phyloP scores from a whole-genome alignment of 1,140 invertebrate genomes.

The Ephestia elutella region DNA sequence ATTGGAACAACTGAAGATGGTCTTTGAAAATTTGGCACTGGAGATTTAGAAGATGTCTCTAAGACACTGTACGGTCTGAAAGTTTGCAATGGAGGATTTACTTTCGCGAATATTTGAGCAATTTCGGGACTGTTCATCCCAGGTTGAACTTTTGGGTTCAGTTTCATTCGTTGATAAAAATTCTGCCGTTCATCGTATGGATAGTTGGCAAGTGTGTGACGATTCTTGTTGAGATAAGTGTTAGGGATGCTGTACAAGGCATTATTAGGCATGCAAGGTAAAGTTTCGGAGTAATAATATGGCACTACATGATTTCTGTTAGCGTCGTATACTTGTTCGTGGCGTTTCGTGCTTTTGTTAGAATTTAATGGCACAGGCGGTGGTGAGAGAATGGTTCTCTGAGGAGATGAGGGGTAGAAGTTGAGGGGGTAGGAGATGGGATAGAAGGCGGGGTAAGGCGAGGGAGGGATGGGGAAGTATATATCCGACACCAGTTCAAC shows the following conservation, averaged over 20 bases:
- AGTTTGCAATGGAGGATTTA: constrained; percentile 32
- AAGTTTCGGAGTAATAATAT: constrained; percentile 66
- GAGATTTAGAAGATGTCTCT: constrained; percentile 51
- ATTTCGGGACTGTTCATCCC: constrained; percentile 43
- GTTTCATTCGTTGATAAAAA: constrained; percentile 36
- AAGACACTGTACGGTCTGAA: constrained; percentile 62
- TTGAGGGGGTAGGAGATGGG: constrained; percentile 65
- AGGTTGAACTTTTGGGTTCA: constrained; percentile 38
- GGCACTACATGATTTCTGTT: constrained; percentile 68
- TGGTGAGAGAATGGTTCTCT: constrained; percentile 40
- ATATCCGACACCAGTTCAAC: constrained; percentile 84
- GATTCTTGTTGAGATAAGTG: constrained; percentile 39
- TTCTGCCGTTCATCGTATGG: constrained; percentile 51
- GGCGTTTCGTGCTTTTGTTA: constrained; percentile 46
- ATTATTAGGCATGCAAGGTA: constrained; percentile 62
- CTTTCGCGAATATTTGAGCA: constrained; percentile 37
- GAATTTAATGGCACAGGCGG: constrained; percentile 39
- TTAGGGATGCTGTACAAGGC: constrained; percentile 49
- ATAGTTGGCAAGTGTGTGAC: constrained; percentile 46
- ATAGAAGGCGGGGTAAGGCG: constrained; percentile 59
- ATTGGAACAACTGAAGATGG: constrained; percentile 57
- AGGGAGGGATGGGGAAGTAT: constrained; percentile 74
- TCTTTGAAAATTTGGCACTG: constrained; percentile 43
- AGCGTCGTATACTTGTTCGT: constrained; percentile 59
- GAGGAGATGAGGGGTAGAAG: constrained; percentile 48